These are phyloP conservation scores for Epizoanthus illoricatus DNA, from an alignment of 92 coral and sea anemone species.

Conservation along the genomic window DNA sequence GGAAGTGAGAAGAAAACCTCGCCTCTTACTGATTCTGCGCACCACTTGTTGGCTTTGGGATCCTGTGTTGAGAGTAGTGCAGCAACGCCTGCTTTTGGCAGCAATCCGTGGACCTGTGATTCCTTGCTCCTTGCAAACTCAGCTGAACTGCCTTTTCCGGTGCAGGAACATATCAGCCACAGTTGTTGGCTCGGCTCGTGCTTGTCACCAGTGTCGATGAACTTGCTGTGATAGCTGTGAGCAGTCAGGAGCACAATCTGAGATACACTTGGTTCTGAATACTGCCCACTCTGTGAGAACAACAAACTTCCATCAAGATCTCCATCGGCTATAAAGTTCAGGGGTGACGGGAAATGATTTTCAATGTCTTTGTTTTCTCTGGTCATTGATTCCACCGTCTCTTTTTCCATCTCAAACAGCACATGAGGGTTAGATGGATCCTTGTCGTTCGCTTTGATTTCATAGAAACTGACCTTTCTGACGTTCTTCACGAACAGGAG, in stretches of 20 bases:
- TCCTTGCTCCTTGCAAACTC: conserved; percentile 80
- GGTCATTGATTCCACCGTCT: conserved; percentile 47
- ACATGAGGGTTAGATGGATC: conserved; percentile 50
- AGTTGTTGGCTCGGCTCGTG: conserved; percentile 38
- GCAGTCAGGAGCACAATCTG: conserved; percentile 57
- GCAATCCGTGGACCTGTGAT: conserved; percentile 74
- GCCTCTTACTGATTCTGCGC: conserved; percentile 69
- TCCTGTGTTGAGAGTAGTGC: conserved; percentile 59
- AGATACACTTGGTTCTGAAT: conserved; percentile 35
- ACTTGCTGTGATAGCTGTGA: conserved; percentile 35
- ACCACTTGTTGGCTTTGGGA: conserved; percentile 38
- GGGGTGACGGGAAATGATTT: conserved; percentile 31
- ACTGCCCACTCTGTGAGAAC: conserved; percentile 17
- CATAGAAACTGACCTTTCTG: conserved; percentile 62
- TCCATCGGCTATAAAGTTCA: background rate
- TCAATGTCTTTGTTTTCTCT: conserved; percentile 22
- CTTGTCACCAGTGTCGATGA: conserved; percentile 6
- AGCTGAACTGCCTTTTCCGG: conserved; percentile 71
- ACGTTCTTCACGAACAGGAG: conserved; percentile 76
- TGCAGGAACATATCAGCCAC: conserved; percentile 74
- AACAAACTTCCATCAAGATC: conserved; percentile 58
- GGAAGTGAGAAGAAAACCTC: conserved; percentile 89
- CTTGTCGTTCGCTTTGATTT: conserved; percentile 52
- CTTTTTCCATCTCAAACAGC: conserved; percentile 73
- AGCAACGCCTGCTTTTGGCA: conserved; percentile 90